Conservation (phyloP, 2,113 vertebrate species). For the Arvicanthis niloticus region DNA sequence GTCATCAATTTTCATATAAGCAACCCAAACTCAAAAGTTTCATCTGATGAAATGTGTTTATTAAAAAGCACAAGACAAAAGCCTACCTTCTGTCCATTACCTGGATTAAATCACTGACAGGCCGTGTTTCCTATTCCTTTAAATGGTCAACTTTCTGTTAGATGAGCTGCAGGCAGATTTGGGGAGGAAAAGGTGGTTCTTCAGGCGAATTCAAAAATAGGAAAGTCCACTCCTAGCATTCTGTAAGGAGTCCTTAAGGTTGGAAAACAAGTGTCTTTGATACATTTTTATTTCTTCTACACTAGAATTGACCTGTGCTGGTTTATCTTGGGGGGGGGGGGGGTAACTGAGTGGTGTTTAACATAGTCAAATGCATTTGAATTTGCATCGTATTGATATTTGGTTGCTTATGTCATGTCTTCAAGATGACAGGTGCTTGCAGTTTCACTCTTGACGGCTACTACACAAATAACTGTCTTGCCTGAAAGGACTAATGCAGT, state of each 20-base stretch:
- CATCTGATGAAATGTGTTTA: conserved; percentile 83
- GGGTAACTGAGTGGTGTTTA: conserved; percentile 64
- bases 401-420: conserved; percentile 92
- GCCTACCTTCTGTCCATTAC: conserved; percentile 41
- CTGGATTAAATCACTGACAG: conserved; percentile 49
- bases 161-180: conserved; percentile 19
- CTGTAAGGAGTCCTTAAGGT: neutral
- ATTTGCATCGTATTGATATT: conserved; percentile 88
- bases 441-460: conserved; percentile 94
- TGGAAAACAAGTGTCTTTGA: neutral
- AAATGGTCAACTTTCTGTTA: conserved; percentile 68
- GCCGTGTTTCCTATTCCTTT: conserved; percentile 25
- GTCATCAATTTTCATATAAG: conserved; percentile 88
- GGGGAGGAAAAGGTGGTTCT: conserved; percentile 61
- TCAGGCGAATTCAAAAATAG: neutral
- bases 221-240: conserved; percentile 41
- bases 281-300: neutral
- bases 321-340: conserved; percentile 70
- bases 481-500: conserved; percentile 98
- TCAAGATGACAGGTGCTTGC: conserved; percentile 97
- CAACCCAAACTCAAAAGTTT: conserved; percentile 84
- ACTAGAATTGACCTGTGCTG: accelerated
- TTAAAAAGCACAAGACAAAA: conserved; percentile 66
- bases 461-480: conserved; percentile 97
- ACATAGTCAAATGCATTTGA: conserved; percentile 78